Percentiles rank a stretch among this genome's conserved stretches.
phyloP scores from a whole-genome alignment of 2,888 invertebrate species.

The Leptinotarsa haldemani region DNA sequence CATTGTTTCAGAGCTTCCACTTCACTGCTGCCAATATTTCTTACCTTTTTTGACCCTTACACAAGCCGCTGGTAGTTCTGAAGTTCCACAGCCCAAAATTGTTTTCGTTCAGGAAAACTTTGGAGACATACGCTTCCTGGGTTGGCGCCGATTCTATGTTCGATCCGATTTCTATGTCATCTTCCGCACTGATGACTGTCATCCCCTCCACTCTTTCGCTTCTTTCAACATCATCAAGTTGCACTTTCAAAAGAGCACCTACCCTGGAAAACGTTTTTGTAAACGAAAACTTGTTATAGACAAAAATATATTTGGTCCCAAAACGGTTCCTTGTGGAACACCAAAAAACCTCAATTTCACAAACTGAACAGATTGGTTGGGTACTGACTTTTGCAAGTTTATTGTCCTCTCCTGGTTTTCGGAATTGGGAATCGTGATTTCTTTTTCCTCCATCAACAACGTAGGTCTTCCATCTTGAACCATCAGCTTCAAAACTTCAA shows the following conservation, averaged over 20 bases:
- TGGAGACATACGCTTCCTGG: conserved; percentile 84
- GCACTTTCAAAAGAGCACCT: conserved; percentile 48
- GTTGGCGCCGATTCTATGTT: too few relatives aligned
- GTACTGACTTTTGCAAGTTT: conserved; percentile 25
- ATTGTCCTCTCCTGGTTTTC: conserved; percentile 16
- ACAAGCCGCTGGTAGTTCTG: conserved; percentile 71
- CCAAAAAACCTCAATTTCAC: not conserved
- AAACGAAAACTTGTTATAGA: conserved; percentile 10
- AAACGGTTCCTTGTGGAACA: too few relatives aligned
- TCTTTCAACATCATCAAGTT: conserved; percentile 40
- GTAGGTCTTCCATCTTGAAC: conserved; percentile 48
- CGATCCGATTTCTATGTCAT: conserved; percentile 54
- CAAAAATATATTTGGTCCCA: too few relatives aligned
- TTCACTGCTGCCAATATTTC: not conserved
- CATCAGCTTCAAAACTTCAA: conserved; percentile 50
- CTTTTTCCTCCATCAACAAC: conserved; percentile 10
- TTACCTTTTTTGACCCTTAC: conserved; percentile 59
- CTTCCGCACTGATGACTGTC: conserved; percentile 41
- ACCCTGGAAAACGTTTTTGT: conserved; percentile 41
- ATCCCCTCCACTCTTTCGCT: conserved; percentile 37
- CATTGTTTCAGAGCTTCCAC: not conserved
- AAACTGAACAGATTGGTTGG: not conserved
- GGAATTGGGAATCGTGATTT: not conserved
- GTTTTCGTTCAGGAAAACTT: conserved; percentile 80
- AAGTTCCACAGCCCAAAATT: conserved; percentile 93